A percentile compares a stretch with the other conserved stretches of the same genome.
Conservation (phyloP, 2,888 invertebrate genomes). For the Eilema sororculum region DNA sequence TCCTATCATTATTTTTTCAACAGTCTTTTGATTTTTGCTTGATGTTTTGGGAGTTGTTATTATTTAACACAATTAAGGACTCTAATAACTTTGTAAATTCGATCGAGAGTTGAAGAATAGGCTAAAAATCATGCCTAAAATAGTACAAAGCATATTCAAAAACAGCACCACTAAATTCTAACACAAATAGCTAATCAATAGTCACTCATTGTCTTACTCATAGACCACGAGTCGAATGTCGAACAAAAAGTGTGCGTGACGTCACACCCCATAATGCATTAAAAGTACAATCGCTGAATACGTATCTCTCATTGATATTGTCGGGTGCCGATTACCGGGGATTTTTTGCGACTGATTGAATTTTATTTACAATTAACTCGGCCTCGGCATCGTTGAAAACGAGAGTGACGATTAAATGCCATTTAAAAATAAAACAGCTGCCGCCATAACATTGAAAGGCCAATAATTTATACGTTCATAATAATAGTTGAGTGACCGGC, state of each 20-base stretch:
- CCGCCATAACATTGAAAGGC: conserved; percentile 73
- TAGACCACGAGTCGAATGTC: conserved; percentile 30
- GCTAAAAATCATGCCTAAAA: neutral
- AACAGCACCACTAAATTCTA: neutral
- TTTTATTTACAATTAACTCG: conserved; percentile 87
- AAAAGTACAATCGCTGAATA: conserved; percentile 61
- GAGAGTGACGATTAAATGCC: conserved; percentile 86
- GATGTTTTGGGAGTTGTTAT: no score
- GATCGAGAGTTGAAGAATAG: neutral
- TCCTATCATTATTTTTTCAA: no score
- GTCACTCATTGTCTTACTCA: conserved; percentile 36
- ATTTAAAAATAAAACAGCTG: conserved; percentile 86
- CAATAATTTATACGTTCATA: conserved; percentile 65
- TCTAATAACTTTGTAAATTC: neutral
- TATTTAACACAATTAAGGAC: neutral
- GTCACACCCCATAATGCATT: conserved; percentile 57
- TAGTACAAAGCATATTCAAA: neutral
- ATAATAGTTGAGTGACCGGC: conserved; percentile 22
- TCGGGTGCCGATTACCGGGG: conserved; percentile 78
- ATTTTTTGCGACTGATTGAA: conserved; percentile 86
- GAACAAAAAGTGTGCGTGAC: conserved; percentile 51
- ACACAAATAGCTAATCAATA: conserved; percentile 25
- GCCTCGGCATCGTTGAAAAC: conserved; percentile 77
- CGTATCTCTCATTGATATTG: conserved; percentile 81
- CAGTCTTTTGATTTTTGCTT: no score